Base-by-base conservation (phyloP, 2,797 vertebrate species). In the Coreius guichenoti region DNA sequence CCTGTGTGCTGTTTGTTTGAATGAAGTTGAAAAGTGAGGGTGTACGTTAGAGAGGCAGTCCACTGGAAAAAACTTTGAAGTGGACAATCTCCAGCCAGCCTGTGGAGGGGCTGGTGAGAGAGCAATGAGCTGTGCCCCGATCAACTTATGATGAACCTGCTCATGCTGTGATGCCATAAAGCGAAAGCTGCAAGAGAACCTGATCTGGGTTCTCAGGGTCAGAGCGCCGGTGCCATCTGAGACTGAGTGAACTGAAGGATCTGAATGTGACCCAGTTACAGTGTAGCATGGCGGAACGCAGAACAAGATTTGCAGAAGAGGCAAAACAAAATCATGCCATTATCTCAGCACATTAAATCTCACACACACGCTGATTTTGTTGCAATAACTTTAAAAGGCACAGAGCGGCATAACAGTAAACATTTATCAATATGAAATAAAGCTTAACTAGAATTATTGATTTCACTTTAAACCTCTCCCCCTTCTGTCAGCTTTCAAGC, bases 341-440 rank as follows among this genome's bases (percentile, higher is more conserved):
- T 88, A 83, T 89, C 78, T 58, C 77, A 17, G 78, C 17, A 70
- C 58, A 51, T 82, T 80, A 88, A 73, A 76, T 39, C 79, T 45
- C 63, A 1, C 61, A 19, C 49, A 4, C 67, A 19, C 80, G 45
- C 80, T 79, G 58, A 67, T 78, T 76, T 69, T 56, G 72, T 54
- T 86, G 79, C 81, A 65, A 77, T 47, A 73, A 80, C 80, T 81
- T 73, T 84, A 84, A 86, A 74, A 81, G 88, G 68, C 83, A 74
- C 61, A 84, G 87, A 58, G 85, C 65, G 56, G 88, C 82, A 78
- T 26, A 26, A 85, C 90, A 88, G 91, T 91, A 92, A 94, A 92
- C 89, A 89, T 83, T 92, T 90, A 91, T 94, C 93, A 91, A 92
- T 91, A 92, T 90, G 89, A 92, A 93, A 93, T 93, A 88, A 92